Conservation (phyloP, 2,113 vertebrate genomes). For the Stegastes partitus region DNA sequence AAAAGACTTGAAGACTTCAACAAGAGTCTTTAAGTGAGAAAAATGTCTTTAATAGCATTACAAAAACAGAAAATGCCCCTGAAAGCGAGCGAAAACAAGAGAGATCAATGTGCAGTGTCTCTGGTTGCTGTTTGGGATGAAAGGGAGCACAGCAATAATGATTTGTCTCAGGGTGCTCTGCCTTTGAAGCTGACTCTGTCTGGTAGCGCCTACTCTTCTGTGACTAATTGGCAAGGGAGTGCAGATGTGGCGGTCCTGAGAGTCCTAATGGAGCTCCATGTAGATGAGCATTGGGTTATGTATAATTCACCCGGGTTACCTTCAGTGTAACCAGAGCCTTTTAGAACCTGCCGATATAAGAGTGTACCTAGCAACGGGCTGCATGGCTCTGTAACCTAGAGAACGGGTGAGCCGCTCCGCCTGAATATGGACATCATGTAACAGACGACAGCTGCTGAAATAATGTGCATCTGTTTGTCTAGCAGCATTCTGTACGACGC, state of each 20-base stretch:
- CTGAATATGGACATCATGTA: slow-evolving; percentile 36
- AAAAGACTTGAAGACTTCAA: background rate
- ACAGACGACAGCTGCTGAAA: slow-evolving; percentile 1
- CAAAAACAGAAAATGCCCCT: slow-evolving; percentile 18
- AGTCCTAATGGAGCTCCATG: slow-evolving; percentile 62
- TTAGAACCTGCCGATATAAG: slow-evolving; percentile 50
- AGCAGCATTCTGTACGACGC: background rate
- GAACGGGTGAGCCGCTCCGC: slow-evolving; percentile 55
- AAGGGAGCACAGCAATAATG: slow-evolving; percentile 38
- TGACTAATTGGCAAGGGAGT: slow-evolving; percentile 70
- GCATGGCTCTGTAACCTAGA: slow-evolving; percentile 66
- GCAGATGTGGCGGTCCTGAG: slow-evolving; percentile 53
- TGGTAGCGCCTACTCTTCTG: slow-evolving; percentile 57
- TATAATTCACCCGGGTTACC: slow-evolving; percentile 82
- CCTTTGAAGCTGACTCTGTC: slow-evolving; percentile 69
- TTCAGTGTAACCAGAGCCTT: slow-evolving; percentile 74
- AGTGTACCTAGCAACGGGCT: slow-evolving; percentile 69
- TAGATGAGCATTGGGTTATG: slow-evolving; percentile 76
- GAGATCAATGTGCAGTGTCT: slow-evolving; percentile 14
- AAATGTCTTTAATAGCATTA: slow-evolving; percentile 6
- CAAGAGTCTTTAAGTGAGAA: background rate
- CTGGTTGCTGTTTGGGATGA: slow-evolving; percentile 32
- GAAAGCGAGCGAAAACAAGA: slow-evolving; percentile 9
- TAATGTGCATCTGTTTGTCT: background rate
- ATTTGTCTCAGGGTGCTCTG: slow-evolving; percentile 30